Base-by-base conservation (phyloP, 2,797 vertebrate genomes). In the Anguilla pacifica region DNA sequence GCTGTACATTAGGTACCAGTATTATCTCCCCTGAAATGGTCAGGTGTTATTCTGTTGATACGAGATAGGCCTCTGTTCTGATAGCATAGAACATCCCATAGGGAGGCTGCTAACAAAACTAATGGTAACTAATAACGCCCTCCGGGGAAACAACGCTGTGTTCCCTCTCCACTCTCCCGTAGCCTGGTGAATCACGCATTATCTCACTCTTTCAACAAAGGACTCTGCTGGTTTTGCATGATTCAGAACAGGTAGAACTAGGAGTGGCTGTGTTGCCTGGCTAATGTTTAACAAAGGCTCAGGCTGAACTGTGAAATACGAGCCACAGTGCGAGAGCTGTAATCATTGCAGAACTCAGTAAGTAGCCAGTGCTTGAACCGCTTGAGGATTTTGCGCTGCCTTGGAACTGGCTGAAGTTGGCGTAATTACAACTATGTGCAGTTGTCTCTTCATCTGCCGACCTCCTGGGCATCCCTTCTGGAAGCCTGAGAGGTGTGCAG, bases 11-110 rank as follows among this genome's bases (percentile, higher is more conserved):
- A 39, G 17, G 13, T 0, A 79, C 4, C 86, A 87, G 88, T 93
- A 91, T 94, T 90, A 91, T 92, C 87, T 91, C 84, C 83, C 85
- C 85, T 86, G 39, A 51, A 67, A 46, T 55, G 22, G 25, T 61
- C 84, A 46, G 49, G 46, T 87, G 64, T 7, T 59, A 25, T 5
- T 51, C 84, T 55, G 10, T 67, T 43, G 55, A 88, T 53, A 77
- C 86, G 83, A 90, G 67, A 67, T 79, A 84, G 85, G 84, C 57
- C 82, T 83, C 87, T 22, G 6, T 86, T 86, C 90, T 91, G 51
- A 79, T 25, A 87, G 46, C 59, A 6, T 17, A 25, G 31, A 3
- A 82, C 55, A 82, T 39, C 84, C 39, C 13, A 15, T 83, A n/a
- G 61, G 87, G 87, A 70, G 35, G 59, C 84, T 11, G 70, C 91